A percentile compares a stretch with the other conserved stretches of the same genome.
These are phyloP conservation scores for Hippocampus guttulatus DNA, from an alignment of 2,113 vertebrate genomes.

Conservation along the genomic window DNA sequence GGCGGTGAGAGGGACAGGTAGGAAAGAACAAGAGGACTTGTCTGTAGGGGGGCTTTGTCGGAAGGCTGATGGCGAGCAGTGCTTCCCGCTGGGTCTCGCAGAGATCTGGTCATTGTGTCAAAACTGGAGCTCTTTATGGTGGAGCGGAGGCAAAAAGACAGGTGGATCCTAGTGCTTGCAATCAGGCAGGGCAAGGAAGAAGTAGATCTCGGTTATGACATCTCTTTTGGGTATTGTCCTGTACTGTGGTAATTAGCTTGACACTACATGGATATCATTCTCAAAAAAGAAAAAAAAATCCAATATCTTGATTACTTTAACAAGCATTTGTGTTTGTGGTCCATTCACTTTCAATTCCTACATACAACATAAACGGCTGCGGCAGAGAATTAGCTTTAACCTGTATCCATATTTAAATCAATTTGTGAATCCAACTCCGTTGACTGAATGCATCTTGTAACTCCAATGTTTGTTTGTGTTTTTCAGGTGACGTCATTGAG, in stretches of 20 bases:
- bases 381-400: background rate
- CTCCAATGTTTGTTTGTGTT: slow-evolving; percentile 29
- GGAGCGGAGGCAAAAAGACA: background rate
- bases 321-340: no score
- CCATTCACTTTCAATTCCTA: no score
- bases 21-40: background rate
- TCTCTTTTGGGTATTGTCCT: no score
- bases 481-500: slow-evolving; percentile 62
- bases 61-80: background rate
- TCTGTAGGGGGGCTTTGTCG: background rate
- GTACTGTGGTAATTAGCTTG: no score
- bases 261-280: no score
- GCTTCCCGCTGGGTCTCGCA: no score
- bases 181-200: background rate
- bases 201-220: background rate
- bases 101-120: background rate
- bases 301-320: no score
- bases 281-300: no score
- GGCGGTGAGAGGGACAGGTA: background rate
- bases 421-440: no score
- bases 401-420: background rate
- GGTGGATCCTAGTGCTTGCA: background rate
- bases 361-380: background rate
- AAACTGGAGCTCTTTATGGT: background rate
- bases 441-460: background rate